Conservation (phyloP, 1,140 invertebrate genomes). For the Lepidurus arcticus region DNA sequence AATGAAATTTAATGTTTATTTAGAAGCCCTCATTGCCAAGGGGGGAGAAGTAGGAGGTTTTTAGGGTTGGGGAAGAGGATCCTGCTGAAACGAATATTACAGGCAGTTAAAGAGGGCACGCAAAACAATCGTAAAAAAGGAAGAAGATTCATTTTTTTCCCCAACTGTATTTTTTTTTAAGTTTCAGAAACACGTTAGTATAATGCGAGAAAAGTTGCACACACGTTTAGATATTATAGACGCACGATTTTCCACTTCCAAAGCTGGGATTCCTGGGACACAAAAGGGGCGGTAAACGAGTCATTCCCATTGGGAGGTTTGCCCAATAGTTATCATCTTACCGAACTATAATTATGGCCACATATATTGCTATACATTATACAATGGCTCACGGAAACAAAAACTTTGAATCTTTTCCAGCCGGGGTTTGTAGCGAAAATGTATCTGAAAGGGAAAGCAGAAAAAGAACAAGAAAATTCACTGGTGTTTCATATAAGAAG, state of each 20-base stretch:
- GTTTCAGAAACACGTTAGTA: background rate
- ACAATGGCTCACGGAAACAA: background rate
- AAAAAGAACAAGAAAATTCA: background rate
- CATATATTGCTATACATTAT: conserved; percentile 11
- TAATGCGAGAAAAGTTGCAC: background rate
- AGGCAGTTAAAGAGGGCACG: background rate
- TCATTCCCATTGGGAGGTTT: conserved; percentile 18
- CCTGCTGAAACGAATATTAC: background rate
- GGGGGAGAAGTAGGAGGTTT: background rate
- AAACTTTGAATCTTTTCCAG: background rate
- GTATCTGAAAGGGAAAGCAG: background rate
- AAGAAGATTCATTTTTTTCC: background rate
- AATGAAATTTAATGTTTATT: conserved; percentile 6
- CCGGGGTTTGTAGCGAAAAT: background rate
- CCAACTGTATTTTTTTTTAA: background rate
- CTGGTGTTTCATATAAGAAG: background rate
- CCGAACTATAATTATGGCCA: conserved; percentile 15
- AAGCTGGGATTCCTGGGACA: background rate
- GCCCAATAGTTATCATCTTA: conserved; percentile 8
- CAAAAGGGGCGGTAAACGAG: conserved; percentile 14
- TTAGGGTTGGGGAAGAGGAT: background rate
- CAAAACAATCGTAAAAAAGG: background rate
- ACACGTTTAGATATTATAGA: background rate
- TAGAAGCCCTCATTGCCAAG: background rate
- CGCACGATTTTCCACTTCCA: conserved; percentile 4